Evolutionary conservation across 2,797 vertebrate genomes (phyloP).

Genomic region (Crotalus adamanteus): DNA sequence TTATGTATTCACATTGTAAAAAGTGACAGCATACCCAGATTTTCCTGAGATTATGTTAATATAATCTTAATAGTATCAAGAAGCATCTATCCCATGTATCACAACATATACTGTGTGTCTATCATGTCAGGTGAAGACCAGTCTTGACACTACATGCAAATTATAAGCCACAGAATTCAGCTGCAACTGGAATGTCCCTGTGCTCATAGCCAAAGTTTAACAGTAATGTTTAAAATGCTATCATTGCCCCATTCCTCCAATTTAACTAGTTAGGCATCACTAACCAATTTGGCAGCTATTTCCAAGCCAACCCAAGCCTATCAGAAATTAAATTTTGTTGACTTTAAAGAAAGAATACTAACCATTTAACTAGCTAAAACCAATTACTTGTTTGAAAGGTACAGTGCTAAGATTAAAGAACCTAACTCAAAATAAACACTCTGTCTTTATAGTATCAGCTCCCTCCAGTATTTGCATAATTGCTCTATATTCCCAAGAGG

Average conservation of each 20-base stretch:
- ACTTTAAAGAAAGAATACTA: not conserved
- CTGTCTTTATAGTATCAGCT: rapidly evolving
- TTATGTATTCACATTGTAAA: not conserved
- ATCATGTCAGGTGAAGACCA: not conserved
- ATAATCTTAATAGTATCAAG: not conserved
- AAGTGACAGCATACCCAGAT: not conserved
- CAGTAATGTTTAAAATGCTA: not conserved
- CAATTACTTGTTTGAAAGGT: constrained; percentile 5
- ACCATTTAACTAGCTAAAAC: not conserved
- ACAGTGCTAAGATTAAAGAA: constrained; percentile 19
- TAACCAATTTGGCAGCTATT: not conserved
- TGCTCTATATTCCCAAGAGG: not conserved
- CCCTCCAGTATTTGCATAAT: constrained; percentile 6
- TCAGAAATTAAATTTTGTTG: not conserved
- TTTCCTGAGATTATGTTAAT: not conserved
- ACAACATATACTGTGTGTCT: not conserved
- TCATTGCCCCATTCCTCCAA: not conserved
- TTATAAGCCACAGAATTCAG: not conserved
- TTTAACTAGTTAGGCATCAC: not conserved
- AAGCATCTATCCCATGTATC: not conserved
- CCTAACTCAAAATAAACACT: constrained; percentile 35
- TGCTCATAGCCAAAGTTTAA: not conserved
- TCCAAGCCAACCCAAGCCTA: constrained; percentile 12
- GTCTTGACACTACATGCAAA: not conserved
- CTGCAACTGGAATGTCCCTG: not conserved